Percentiles rank a stretch among this genome's conserved stretches.
Conservation (phyloP, 2,888 invertebrate genomes). For the Drosophila niveifrons region DNA sequence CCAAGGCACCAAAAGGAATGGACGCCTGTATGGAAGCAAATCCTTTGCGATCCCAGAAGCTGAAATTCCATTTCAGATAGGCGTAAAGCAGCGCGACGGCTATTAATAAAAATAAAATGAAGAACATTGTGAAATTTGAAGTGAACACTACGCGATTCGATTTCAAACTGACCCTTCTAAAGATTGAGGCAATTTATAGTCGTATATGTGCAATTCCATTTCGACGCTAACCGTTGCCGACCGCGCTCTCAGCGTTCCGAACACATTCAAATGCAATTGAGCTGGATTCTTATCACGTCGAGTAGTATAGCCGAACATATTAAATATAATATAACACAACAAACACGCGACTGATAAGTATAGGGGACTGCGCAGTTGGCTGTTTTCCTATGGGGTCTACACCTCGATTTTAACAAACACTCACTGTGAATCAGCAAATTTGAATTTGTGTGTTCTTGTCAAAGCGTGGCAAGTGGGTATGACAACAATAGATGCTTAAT, state of each 20-base stretch:
- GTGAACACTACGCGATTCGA: conserved; percentile 3
- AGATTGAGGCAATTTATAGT: conserved; percentile 26
- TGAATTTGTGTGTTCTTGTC: background rate
- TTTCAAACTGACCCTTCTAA: conserved; percentile 20
- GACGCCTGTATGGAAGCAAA: conserved; percentile 87
- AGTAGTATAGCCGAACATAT: background rate
- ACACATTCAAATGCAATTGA: background rate
- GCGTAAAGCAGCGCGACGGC: conserved; percentile 50
- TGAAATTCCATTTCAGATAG: conserved; percentile 77
- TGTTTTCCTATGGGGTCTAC: background rate
- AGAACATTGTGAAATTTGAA: conserved; percentile 35
- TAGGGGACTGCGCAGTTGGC: background rate
- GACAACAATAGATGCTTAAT: background rate
- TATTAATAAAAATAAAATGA: conserved; percentile 46
- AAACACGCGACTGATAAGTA: conserved; percentile 10
- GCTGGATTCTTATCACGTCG: conserved; percentile 6
- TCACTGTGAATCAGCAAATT: conserved; percentile 24
- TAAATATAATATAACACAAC: background rate
- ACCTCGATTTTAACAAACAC: background rate
- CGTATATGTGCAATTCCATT: background rate
- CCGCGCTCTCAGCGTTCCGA: background rate
- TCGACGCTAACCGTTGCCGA: conserved; percentile 1
- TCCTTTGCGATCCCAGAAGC: conserved; percentile 87
- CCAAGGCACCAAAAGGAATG: conserved; percentile 89
- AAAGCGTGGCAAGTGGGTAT: background rate